Base-by-base conservation (phyloP, 2,888 invertebrate species). In the Sphecodes monilicornis region DNA sequence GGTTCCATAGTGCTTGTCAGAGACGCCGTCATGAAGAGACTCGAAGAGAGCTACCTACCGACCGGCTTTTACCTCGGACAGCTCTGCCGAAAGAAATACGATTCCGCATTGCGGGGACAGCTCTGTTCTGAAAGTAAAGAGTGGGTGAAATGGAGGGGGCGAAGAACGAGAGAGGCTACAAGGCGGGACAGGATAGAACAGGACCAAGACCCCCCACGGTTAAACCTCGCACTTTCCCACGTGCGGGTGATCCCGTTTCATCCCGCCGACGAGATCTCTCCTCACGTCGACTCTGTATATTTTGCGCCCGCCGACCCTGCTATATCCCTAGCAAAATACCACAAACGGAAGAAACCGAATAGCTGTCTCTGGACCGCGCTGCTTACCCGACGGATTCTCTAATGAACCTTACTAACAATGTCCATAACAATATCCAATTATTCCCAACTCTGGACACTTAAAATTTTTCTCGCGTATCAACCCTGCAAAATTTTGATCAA, bases 241-340 rank as follows among this genome's bases (percentile, higher is more conserved):
- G 94, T 94, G 94, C 94, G 94, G 94, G 94, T 94, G 94, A 94
- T 94, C 94, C 91, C 93, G 94, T 94, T 94, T 94, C 92, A 94
- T 94, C 94, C 93, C 91, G 93, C 94, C 94, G 94, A 92, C 94
- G 89, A 89, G 84, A 80, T 90, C 88, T 90, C 90, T 91, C 88
- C 88, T 89, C 91, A 89, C 90, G 91, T 91, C 89, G 90, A 88
- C 89, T 91, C 89, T 88, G 89, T 90, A 91, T 90, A 89, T 88
- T 90, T 89, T 80, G 80, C 85, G 78, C 84, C 78, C 74, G 64
- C 69, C 74, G 50, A 64, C 71, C 85, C 29, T 41, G 57, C 57
- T 60, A 11, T 76, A 75, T 77, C 80, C 72, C 75, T 54, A 77
- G 54, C 78, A 57, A 64, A 82, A 86, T 86, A 76, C 86, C 82